Percentiles rank a stretch among this genome's conserved stretches.
These are phyloP conservation scores for Rattus rattus DNA, from an alignment of 2,113 vertebrate species.

Conservation along the genomic window DNA sequence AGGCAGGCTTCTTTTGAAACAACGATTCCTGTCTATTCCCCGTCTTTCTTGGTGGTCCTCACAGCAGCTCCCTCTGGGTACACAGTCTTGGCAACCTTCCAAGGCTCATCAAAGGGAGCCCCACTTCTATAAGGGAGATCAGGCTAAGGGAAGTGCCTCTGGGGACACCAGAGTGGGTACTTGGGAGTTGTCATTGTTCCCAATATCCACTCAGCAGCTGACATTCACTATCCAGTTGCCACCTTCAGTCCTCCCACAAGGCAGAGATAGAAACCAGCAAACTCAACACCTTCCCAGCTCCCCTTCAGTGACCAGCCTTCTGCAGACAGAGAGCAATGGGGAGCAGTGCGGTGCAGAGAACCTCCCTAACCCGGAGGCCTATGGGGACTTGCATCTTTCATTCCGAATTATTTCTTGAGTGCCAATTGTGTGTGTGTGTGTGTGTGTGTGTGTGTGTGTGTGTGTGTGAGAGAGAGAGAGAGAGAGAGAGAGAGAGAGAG, in stretches of 20 bases:
- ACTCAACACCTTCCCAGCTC: not conserved
- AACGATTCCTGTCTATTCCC: not conserved
- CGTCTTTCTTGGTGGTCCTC: not conserved
- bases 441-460: too few relatives aligned
- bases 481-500: too few relatives aligned
- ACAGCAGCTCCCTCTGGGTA: not conserved
- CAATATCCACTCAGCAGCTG: not conserved
- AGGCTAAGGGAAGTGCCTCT: not conserved
- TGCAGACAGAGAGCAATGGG: not conserved
- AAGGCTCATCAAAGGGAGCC: not conserved
- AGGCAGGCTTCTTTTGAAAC: not conserved
- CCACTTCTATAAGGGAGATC: not conserved
- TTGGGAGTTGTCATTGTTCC: not conserved
- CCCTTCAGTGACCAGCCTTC: too few relatives aligned
- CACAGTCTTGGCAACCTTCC: not conserved
- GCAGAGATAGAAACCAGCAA: not conserved
- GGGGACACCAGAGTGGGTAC: not conserved
- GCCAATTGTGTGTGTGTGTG: not conserved
- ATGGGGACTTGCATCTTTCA: not conserved
- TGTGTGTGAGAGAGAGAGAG: too few relatives aligned
- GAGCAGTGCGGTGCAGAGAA: not conserved
- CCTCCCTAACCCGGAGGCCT: not conserved
- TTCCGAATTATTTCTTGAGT: not conserved
- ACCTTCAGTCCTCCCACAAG: not conserved
- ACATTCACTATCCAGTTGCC: not conserved